A percentile compares a stretch with the other conserved stretches of the same genome.
These are phyloP conservation scores for Sebastes ruberrimus DNA, from an alignment of 2,797 vertebrate species.

Conservation along the genomic window DNA sequence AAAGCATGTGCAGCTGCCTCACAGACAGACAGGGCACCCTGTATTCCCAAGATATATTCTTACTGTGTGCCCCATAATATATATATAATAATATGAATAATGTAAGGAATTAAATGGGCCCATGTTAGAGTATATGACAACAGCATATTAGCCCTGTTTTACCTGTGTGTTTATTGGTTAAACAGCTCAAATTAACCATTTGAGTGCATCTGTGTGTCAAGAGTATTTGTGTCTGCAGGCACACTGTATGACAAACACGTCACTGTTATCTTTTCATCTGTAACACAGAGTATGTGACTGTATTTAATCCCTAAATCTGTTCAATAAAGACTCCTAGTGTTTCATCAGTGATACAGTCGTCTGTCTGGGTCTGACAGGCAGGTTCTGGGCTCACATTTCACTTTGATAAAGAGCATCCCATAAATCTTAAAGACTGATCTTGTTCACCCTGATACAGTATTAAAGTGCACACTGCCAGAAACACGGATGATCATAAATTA, in stretches of 20 bases:
- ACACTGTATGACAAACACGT: neutral
- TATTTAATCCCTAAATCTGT: neutral
- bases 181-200: neutral
- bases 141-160: neutral
- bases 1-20: neutral
- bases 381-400: conserved; percentile 18
- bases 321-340: neutral
- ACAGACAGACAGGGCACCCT: neutral
- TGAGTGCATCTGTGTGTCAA: neutral
- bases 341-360: neutral
- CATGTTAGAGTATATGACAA: neutral
- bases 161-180: neutral
- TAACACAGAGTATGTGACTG: neutral
- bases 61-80: too few species aligned
- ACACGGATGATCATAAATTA: conserved; percentile 14
- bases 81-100: neutral
- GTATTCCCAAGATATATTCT: neutral
- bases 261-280: neutral
- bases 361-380: neutral
- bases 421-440: conserved; percentile 13
- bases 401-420: neutral
- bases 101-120: too few species aligned
- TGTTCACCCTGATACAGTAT: neutral
- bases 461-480: neutral
- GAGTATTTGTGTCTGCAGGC: neutral